These are phyloP conservation scores for Parasteatoda lunata DNA, from an alignment of 2,888 invertebrate species.

Conservation along the genomic window DNA sequence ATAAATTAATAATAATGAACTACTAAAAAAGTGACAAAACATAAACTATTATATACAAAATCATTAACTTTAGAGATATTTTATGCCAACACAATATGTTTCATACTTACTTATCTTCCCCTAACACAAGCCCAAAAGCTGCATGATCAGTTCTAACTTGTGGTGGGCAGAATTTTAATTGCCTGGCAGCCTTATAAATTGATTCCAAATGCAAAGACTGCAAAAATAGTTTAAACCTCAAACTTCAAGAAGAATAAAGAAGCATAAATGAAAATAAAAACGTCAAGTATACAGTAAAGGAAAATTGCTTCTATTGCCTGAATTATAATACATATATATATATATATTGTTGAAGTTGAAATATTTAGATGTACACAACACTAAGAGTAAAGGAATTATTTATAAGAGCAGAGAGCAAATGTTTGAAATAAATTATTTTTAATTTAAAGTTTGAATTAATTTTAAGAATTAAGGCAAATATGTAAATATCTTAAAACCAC, in stretches of 20 bases:
- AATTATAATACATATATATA: no score
- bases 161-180: conserved; percentile 82
- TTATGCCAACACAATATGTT: neutral
- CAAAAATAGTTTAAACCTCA: conserved; percentile 64
- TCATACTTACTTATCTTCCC: conserved; percentile 85
- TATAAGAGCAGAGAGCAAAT: no score
- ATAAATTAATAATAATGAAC: neutral
- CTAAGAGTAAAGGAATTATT: no score
- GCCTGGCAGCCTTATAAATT: conserved; percentile 86
- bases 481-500: no score
- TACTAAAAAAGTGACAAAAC: neutral
- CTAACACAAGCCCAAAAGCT: conserved; percentile 96
- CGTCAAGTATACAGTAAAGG: no score
- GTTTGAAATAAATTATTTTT: no score
- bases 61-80: neutral
- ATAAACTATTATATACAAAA: conserved; percentile 13
- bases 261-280: neutral
- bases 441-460: no score
- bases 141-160: conserved; percentile 89
- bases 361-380: no score
- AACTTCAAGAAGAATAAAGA: neutral
- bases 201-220: conserved; percentile 82
- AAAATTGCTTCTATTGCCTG: no score
- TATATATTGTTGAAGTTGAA: no score
- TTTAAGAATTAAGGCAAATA: no score